Base-by-base conservation (phyloP, 2,888 invertebrate species). In the Trichopria drosophilae region DNA sequence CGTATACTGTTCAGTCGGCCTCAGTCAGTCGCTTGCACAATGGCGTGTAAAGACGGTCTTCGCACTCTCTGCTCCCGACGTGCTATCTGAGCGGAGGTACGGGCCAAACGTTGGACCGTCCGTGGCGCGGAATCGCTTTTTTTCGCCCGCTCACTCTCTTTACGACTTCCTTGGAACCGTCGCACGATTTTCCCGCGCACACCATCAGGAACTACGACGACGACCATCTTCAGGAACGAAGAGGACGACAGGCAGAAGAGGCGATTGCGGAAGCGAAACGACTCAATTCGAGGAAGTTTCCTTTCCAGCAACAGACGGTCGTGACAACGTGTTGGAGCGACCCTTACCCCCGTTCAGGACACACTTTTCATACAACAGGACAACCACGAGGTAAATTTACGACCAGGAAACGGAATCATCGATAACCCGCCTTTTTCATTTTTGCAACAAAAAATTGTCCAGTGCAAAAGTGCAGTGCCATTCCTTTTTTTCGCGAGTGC, bases 51-150 rank as follows among this genome's bases (percentile, higher is more conserved):
- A 62, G 62, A 67, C 41, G 61, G 53, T 61, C 53, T 44, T 62
- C 48, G 49, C 46, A 61, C 37, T 46, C 48, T 53, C 51, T 63
- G 52, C 57, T 66, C 66, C 65, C 65, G 69, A 65, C 66, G 69
- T 69, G 61, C 71, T 73, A 70, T 71, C 71, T 75, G 73, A 74
- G 66, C 70, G 72, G 71, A 69, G 67, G 72, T 63, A 56, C 72
- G 71, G 71, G 67, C 70, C 67, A 62, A 64, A 61, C 63, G 66
- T 71, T 67, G 70, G 71, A 68, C 73, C 72, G 73, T 72, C 70
- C 66, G 65, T 61, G 57, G 63, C 63, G 63, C 64, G 64, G 49
- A 55, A 50, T 62, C 60, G 54, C 60, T 56, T 37, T 51, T 41
- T 28, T n/a, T 42, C 26, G 32, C 3, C 26, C 35, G 26, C 54